A percentile compares a stretch with the other conserved stretches of the same genome.
Evolutionary conservation across 2,113 vertebrate species (phyloP).

Genomic region (Rhadina sibilatrix): DNA sequence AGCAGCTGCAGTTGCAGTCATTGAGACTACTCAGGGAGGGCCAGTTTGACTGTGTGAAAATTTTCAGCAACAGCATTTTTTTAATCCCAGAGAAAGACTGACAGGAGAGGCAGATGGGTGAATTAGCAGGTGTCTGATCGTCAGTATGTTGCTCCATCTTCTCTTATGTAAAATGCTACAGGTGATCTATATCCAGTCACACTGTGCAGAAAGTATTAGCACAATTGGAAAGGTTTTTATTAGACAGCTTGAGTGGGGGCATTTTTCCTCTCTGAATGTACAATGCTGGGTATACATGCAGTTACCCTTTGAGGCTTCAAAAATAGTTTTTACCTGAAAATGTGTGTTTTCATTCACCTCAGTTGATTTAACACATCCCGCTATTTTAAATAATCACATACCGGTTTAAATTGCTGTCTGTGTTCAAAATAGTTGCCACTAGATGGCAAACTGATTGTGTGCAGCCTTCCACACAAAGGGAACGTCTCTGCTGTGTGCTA

Average conservation of each 20-base stretch:
- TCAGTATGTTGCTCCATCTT: not conserved
- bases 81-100: not conserved
- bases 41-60: not conserved
- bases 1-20: not conserved
- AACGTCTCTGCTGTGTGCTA: constrained; percentile 24
- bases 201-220: not conserved
- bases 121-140: not conserved
- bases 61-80: not conserved
- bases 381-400: not conserved
- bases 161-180: not conserved
- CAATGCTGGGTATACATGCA: not conserved
- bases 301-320: not conserved
- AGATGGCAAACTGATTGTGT: constrained; percentile 76
- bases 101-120: not conserved
- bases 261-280: not conserved
- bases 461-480: constrained; percentile 57
- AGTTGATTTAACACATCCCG: not conserved
- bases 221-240: not conserved
- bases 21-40: not conserved
- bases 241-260: not conserved
- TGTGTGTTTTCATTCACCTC: not conserved
- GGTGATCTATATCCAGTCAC: not conserved
- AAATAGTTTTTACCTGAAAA: not conserved
- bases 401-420: not conserved
- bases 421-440: constrained; percentile 72